Percentiles rank a stretch among this genome's conserved stretches.
These are phyloP conservation scores for Chaetops frenatus DNA, from an alignment of 2,113 vertebrate genomes.

Conservation along the genomic window DNA sequence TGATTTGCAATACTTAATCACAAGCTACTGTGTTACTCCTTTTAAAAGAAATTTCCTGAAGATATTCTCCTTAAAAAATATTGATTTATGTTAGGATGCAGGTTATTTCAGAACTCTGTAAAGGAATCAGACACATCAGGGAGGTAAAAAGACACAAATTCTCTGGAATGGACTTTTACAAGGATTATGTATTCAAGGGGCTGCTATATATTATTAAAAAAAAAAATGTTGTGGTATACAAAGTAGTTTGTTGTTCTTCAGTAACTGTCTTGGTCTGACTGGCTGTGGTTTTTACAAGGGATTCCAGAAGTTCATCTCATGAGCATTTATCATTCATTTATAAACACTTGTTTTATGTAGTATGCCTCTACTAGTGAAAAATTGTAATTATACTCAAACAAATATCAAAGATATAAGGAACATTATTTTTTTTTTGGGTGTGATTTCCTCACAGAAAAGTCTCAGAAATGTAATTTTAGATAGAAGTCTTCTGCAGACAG, in stretches of 20 bases:
- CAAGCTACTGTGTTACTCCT: background rate
- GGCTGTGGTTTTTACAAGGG: background rate
- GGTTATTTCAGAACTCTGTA: background rate
- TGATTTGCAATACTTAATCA: slow-evolving; percentile 4
- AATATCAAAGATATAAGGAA: background rate
- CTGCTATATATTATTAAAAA: background rate
- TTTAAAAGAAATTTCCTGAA: background rate
- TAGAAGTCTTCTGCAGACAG: background rate
- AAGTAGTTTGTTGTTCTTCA: background rate
- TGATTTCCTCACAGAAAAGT: background rate
- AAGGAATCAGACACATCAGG: background rate
- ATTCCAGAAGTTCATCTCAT: background rate
- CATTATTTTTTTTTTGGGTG: background rate
- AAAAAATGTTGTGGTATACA: background rate
- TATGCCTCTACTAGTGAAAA: background rate
- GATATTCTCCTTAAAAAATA: background rate
- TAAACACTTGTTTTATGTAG: background rate
- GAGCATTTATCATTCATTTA: background rate
- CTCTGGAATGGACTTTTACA: background rate
- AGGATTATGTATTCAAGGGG: background rate
- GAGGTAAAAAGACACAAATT: background rate
- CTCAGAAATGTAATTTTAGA: background rate
- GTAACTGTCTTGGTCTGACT: background rate
- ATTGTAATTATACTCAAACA: background rate
- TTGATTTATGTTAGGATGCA: background rate